phyloP scores from a whole-genome alignment of 2,113 vertebrate genomes.

The Bothrops jararaca region DNA sequence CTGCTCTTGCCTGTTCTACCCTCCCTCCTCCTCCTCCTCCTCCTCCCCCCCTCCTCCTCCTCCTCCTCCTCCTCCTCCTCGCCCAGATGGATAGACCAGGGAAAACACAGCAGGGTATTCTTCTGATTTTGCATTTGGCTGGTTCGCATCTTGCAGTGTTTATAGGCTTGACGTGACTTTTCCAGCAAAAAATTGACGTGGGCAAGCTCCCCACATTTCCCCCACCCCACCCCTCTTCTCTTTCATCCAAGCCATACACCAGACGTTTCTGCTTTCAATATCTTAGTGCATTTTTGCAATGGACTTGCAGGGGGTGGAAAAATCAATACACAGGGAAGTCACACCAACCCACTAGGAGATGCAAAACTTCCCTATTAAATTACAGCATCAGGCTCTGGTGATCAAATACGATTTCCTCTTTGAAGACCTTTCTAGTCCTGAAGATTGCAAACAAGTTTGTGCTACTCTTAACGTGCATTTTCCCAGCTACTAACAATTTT shows the following conservation, averaged over 20 bases:
- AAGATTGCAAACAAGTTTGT: constrained; percentile 51
- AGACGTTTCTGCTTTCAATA: constrained; percentile 65
- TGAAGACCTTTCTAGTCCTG: constrained; percentile 50
- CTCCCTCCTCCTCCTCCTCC: neutral
- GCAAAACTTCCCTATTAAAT: constrained; percentile 43
- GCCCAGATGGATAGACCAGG: constrained; percentile 7
- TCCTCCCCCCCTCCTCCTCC: neutral
- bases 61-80: neutral
- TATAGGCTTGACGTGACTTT: constrained; percentile 65
- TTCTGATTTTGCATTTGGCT: constrained; percentile 43
- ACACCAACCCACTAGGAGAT: constrained; percentile 33
- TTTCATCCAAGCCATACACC: constrained; percentile 62
- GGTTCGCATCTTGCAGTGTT: constrained; percentile 49
- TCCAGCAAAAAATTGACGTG: constrained; percentile 45
- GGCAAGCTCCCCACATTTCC: constrained; percentile 59
- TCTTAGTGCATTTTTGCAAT: constrained; percentile 41
- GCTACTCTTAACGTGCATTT: constrained; percentile 53
- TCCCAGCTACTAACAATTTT: constrained; percentile 46
- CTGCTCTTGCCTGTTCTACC: neutral
- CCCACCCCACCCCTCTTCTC: constrained; percentile 53
- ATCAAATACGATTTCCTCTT: constrained; percentile 60
- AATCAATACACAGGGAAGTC: constrained; percentile 47
- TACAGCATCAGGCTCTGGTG: constrained; percentile 30
- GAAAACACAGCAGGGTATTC: constrained; percentile 26
- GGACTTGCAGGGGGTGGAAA: constrained; percentile 53